These are phyloP conservation scores for Acomys russatus DNA, from an alignment of 2,797 vertebrate species.

Conservation along the genomic window DNA sequence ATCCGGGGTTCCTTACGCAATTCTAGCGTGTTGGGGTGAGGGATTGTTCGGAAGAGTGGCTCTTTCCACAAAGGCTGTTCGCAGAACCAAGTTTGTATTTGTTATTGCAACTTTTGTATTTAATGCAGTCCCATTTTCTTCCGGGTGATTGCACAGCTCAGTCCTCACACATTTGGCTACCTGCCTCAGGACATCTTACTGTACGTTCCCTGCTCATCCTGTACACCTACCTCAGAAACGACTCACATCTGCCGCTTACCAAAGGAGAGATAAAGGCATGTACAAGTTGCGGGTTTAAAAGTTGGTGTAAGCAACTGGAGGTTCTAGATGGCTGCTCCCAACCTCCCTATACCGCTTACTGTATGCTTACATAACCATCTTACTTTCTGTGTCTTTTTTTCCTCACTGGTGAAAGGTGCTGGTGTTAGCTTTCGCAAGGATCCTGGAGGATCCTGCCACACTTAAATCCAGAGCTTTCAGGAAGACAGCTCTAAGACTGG, in stretches of 20 bases:
- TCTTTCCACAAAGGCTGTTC: neutral
- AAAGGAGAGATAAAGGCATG: neutral
- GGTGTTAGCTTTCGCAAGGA: neutral
- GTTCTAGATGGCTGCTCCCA: neutral
- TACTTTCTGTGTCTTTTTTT: neutral
- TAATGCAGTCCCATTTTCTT: neutral
- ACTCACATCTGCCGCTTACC: neutral
- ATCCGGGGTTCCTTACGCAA: neutral
- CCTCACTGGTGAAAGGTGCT: neutral
- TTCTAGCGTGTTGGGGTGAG: accelerated
- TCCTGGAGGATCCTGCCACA: neutral
- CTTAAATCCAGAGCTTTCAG: neutral
- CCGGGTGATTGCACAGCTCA: neutral
- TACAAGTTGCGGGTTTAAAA: neutral
- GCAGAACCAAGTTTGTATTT: neutral
- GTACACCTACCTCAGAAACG: neutral
- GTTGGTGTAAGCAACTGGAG: neutral
- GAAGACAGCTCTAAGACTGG: neutral
- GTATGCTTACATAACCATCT: too few species aligned
- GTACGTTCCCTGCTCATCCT: too few species aligned
- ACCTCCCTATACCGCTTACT: neutral
- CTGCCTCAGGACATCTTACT: neutral
- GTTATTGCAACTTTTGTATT: neutral
- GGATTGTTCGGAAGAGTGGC: neutral
- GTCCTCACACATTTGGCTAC: neutral